phyloP scores from a whole-genome alignment of 2,888 invertebrate genomes.

The Lapara coniferarum region DNA sequence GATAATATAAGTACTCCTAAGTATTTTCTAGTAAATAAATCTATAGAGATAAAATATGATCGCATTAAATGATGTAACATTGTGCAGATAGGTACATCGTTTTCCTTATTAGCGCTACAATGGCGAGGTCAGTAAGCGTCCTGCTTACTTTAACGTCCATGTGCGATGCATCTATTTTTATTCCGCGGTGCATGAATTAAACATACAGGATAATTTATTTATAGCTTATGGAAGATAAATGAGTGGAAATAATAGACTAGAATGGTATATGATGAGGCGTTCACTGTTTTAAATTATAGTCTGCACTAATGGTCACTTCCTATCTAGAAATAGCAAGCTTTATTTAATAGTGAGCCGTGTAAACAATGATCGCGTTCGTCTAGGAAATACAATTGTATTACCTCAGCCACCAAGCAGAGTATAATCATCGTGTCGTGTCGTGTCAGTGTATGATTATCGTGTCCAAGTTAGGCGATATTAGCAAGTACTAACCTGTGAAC shows the following conservation, averaged over 20 bases:
- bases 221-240: neutral
- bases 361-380: neutral
- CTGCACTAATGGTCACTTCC: neutral
- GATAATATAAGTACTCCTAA: too few species aligned
- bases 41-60: conserved; percentile 32
- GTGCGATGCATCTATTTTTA: conserved; percentile 13
- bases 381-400: too few species aligned
- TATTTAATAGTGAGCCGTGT: neutral
- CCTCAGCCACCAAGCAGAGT: too few species aligned
- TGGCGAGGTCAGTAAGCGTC: conserved; percentile 55
- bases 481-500: too few species aligned
- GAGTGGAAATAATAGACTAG: neutral
- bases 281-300: neutral
- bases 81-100: conserved; percentile 49
- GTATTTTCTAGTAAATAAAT: too few species aligned
- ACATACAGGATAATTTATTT: conserved; percentile 9
- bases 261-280: neutral
- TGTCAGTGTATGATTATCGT: too few species aligned
- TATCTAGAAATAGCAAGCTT: too few species aligned
- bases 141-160: conserved; percentile 36
- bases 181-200: neutral
- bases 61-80: conserved; percentile 41
- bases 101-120: conserved; percentile 61
- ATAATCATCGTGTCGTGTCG: too few species aligned
- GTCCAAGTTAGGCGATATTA: too few species aligned